A percentile compares a stretch with the other conserved stretches of the same genome.
Evolutionary conservation across 2,888 invertebrate species (phyloP).

Genomic region (Acleris cristana): DNA sequence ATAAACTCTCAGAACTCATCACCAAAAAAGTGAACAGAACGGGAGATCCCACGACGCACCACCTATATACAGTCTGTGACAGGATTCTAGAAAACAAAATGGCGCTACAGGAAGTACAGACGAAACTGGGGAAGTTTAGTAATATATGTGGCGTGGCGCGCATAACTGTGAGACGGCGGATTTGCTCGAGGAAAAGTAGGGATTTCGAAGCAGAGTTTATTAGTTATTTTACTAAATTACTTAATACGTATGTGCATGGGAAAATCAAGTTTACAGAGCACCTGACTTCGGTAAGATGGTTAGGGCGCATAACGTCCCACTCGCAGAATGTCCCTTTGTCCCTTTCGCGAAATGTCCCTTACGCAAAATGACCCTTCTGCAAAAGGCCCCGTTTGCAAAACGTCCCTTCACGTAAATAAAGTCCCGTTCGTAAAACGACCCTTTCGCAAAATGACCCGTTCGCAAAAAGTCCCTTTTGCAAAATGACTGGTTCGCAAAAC

Average conservation of each 20-base stretch:
- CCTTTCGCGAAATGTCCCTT: no score
- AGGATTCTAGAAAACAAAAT: slow-evolving; percentile 41
- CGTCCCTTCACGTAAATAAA: no score
- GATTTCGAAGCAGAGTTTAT: slow-evolving; percentile 46
- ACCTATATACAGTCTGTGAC: slow-evolving; percentile 38
- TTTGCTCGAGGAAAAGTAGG: neutral
- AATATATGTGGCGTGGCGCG: slow-evolving; percentile 34
- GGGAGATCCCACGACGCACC: neutral
- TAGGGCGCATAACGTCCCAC: no score
- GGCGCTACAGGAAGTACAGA: slow-evolving; percentile 37
- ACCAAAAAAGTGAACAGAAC: neutral
- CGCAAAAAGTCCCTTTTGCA: no score
- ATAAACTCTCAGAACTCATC: no score
- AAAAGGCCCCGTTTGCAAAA: no score
- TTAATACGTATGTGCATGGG: slow-evolving; percentile 52
- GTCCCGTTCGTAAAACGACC: no score
- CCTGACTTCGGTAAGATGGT: slow-evolving; percentile 58
- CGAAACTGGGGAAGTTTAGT: slow-evolving; percentile 15
- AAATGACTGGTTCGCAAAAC: no score
- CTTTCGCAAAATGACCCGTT: no score
- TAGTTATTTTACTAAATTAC: slow-evolving; percentile 49
- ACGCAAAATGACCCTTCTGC: no score
- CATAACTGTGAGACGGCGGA: neutral
- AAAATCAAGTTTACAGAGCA: slow-evolving; percentile 54
- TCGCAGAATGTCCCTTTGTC: no score